Conservation (phyloP, 2,113 vertebrate species). For the Candoia aspera region DNA sequence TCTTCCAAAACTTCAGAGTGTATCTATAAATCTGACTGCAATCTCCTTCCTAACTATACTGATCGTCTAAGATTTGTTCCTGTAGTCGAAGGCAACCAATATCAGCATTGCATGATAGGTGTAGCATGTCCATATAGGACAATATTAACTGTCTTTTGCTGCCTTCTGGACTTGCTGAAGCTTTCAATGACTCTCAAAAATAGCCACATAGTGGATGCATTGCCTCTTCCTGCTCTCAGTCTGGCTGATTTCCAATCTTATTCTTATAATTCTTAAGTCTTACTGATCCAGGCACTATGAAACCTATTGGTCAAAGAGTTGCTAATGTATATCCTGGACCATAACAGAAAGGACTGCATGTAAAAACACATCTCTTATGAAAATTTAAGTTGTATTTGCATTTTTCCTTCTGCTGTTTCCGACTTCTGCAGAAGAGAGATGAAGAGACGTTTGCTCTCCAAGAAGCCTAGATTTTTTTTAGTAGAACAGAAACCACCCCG, state of each 20-base stretch:
- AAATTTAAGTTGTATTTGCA: background rate
- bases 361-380: conserved; percentile 15
- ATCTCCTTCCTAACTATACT: background rate
- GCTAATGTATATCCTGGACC: background rate
- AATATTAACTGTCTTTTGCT: background rate
- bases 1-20: accelerated
- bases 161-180: background rate
- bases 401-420: background rate
- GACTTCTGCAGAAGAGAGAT: background rate
- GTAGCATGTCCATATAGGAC: background rate
- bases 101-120: background rate
- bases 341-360: background rate
- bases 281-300: background rate
- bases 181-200: background rate
- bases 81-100: background rate
- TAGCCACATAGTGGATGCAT: background rate
- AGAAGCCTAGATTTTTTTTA: background rate
- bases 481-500: background rate
- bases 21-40: background rate
- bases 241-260: background rate
- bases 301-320: background rate
- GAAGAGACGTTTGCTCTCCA: background rate
- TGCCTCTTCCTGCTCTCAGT: background rate
- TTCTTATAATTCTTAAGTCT: background rate
- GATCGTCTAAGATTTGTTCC: background rate